phyloP scores from a whole-genome alignment of 2,797 vertebrate species.

The Esox masquinongy region DNA sequence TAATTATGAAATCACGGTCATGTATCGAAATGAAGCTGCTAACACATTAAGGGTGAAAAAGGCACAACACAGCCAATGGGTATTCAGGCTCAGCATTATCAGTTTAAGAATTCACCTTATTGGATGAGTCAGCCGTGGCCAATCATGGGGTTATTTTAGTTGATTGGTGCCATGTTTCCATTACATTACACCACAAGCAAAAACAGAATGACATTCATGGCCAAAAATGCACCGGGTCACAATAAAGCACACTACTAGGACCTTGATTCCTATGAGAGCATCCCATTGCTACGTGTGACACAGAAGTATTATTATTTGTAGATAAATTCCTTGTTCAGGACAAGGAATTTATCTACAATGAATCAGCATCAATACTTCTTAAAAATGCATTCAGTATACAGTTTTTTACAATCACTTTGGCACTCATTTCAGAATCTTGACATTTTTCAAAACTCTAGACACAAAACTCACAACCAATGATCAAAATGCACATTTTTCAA shows the following conservation, averaged over 20 bases:
- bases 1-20: neutral
- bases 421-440: too few species aligned
- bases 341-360: neutral
- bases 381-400: neutral
- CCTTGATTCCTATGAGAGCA: neutral
- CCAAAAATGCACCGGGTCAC: neutral
- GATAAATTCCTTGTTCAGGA: neutral
- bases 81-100: neutral
- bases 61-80: neutral
- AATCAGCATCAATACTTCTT: neutral
- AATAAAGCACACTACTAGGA: neutral
- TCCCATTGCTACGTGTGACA: neutral
- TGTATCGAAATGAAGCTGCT: neutral
- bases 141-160: neutral
- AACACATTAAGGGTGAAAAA: neutral
- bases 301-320: neutral
- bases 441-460: too few species aligned
- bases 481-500: too few species aligned
- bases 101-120: neutral
- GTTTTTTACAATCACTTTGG: too few species aligned
- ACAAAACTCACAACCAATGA: too few species aligned
- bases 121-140: neutral
- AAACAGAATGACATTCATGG: neutral
- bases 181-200: neutral
- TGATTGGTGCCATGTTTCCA: neutral